Percentiles rank a stretch among this genome's conserved stretches.
These are phyloP conservation scores for Physeter macrocephalus DNA, from an alignment of 2,113 vertebrate species.

Conservation along the genomic window DNA sequence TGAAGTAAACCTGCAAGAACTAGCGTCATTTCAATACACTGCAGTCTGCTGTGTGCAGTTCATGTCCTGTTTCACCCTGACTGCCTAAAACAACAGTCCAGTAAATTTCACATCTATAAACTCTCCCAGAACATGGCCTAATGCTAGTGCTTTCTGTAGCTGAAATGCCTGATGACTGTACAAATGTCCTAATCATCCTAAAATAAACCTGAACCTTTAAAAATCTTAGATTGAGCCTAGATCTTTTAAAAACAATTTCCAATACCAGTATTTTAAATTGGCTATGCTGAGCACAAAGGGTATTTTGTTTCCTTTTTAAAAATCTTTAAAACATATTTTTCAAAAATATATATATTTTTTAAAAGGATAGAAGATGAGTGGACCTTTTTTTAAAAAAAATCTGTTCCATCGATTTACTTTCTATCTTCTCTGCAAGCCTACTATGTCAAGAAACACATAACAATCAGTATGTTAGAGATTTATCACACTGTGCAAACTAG, in stretches of 20 bases:
- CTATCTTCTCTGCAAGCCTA: not conserved
- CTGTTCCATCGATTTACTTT: not conserved
- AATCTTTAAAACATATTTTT: not conserved
- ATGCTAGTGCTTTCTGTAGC: not conserved
- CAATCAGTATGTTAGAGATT: not conserved
- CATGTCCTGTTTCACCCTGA: conserved; percentile 59
- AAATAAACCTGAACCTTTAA: not conserved
- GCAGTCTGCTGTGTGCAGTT: not conserved
- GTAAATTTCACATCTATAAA: conserved; percentile 59
- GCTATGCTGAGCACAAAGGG: not conserved
- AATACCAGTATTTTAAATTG: not conserved
- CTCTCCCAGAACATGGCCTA: conserved; percentile 35
- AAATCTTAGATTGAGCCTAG: not conserved
- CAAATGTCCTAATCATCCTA: not conserved
- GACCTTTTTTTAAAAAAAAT: not conserved
- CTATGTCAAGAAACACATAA: not conserved
- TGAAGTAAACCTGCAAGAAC: not conserved
- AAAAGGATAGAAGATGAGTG: not conserved
- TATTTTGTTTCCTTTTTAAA: not conserved
- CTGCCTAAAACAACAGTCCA: conserved; percentile 68
- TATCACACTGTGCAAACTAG: not conserved
- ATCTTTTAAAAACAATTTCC: not conserved
- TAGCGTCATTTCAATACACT: not conserved
- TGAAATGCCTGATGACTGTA: not conserved
- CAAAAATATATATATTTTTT: not conserved